These are phyloP conservation scores for Trilocha varians DNA, from an alignment of 2,888 invertebrate species.

Conservation along the genomic window DNA sequence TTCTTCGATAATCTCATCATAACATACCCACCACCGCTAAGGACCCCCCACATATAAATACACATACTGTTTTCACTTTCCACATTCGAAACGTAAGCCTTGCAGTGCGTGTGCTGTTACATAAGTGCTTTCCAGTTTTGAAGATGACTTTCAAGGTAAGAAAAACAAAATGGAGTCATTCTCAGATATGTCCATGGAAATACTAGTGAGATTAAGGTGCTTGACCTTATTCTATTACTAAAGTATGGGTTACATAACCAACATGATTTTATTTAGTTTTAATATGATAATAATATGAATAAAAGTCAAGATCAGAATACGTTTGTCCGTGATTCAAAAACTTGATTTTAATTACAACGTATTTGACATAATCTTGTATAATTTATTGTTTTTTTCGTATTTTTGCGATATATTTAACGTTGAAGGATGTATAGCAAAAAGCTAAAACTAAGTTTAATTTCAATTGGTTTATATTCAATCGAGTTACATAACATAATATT, in stretches of 20 bases:
- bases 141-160: not conserved
- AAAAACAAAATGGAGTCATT: no score
- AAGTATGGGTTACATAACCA: not conserved
- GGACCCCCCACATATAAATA: slow-evolving; percentile 37
- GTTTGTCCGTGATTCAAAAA: not conserved
- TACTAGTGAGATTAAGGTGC: not conserved
- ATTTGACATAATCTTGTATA: not conserved
- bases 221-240: not conserved
- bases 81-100: slow-evolving; percentile 40
- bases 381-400: not conserved
- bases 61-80: slow-evolving; percentile 35
- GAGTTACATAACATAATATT: no score
- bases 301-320: not conserved
- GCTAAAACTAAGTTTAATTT: no score
- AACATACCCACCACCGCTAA: slow-evolving; percentile 18
- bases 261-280: not conserved
- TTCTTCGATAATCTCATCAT: no score
- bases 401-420: not conserved
- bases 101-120: slow-evolving; percentile 25
- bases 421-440: no score
- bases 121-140: not conserved
- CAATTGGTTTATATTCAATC: no score
- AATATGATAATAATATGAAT: not conserved
- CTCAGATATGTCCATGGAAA: no score
- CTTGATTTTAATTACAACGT: not conserved